Evolutionary conservation across 2,888 invertebrate genomes (phyloP).

Genomic region (Oxyscelio sp.): DNA sequence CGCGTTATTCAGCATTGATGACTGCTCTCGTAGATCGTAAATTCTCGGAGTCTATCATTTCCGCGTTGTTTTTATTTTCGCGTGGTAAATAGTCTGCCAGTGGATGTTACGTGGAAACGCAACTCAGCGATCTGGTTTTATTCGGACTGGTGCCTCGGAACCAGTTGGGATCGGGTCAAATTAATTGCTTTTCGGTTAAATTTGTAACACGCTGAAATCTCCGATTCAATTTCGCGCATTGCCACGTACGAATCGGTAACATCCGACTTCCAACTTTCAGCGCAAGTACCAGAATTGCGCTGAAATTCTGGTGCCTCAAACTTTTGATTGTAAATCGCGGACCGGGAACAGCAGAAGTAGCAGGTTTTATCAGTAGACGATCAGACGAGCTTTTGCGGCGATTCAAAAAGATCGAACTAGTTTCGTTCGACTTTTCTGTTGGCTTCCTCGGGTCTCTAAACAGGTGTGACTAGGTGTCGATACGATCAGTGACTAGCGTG

Average conservation of each 20-base stretch:
- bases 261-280: no score
- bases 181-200: constrained; percentile 50
- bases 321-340: constrained; percentile 4
- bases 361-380: constrained; percentile 54
- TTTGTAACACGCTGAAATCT: constrained; percentile 4
- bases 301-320: constrained; percentile 1
- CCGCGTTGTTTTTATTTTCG: constrained; percentile 73
- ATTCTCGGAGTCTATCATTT: constrained; percentile 70
- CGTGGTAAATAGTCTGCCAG: constrained; percentile 59
- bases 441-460: constrained; percentile 55
- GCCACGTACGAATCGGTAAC: neutral
- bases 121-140: constrained; percentile 62
- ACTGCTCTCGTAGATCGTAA: constrained; percentile 71
- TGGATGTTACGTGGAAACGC: constrained; percentile 64
- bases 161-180: constrained; percentile 62
- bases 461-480: constrained; percentile 76
- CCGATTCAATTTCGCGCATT: neutral
- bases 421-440: constrained; percentile 53
- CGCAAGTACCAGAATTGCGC: no score
- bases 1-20: constrained; percentile 70
- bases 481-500: constrained; percentile 69
- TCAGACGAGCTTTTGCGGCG: constrained; percentile 52
- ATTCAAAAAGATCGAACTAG: constrained; percentile 67
- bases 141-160: constrained; percentile 63
- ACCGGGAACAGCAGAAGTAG: constrained; percentile 32